Base-by-base conservation (phyloP, 2,113 vertebrate species). In the Vidua chalybeata region DNA sequence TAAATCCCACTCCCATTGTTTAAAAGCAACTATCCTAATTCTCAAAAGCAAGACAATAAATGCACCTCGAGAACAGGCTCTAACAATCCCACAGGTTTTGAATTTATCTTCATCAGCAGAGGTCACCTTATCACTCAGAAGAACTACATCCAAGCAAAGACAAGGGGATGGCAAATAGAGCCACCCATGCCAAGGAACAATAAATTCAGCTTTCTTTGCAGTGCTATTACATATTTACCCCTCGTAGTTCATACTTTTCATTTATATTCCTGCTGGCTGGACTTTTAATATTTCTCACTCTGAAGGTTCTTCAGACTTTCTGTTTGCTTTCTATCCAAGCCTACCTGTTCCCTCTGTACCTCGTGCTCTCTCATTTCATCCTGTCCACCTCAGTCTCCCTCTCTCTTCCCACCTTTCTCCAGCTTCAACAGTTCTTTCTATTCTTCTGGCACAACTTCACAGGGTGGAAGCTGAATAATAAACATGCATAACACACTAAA, bases 81-180 rank as follows among this genome's bases (percentile, higher is more conserved):
- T 35, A 94, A 68, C 31, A 75, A 37, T 30, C 63, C 13, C 2
- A 58, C 7, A 20, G 61, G 58, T 75, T 52, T 21, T 28, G 61
- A 78, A 84, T 86, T 84, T 83, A 80, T 56, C 69, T 46, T 80
- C 74, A 68, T 61, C 77, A 46, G 39, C 43, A 90, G 55, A 93
- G 94, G 96, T 96, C 92, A 94, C 77, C 94, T 89, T 92, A 81
- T 94, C 73, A 74, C 58, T 97, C 90, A 93, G 54, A 71, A 81
- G 15, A 55, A 46, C 68, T 48, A 54, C 52, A 85, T 86, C 56
- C 49, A 89, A 73, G 74, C 51, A 84, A 88, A 90, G 85, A 96
- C 88, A 90, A 92, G 61, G 62, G 90, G 48, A 66, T 91, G 71
- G 51, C 45, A 90, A 93, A 93, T 87, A 83, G 4, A 95, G 84